phyloP scores from a whole-genome alignment of 2,888 invertebrate species.

The Drosophila cyrtoloma region DNA sequence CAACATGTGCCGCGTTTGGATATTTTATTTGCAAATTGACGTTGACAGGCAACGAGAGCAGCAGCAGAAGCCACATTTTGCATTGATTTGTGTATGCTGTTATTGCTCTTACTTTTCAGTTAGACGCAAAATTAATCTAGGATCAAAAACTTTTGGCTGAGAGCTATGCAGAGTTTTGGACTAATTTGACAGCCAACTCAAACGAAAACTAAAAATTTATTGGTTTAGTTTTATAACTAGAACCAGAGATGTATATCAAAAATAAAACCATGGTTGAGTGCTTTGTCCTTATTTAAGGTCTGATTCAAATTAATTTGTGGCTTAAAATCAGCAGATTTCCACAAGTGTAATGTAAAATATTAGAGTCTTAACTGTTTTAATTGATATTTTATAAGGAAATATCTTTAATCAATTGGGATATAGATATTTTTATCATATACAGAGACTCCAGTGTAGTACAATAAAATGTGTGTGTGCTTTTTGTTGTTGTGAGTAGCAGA shows the following conservation, averaged over 20 bases:
- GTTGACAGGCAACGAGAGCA: constrained; percentile 50
- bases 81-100: constrained; percentile 55
- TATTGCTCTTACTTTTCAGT: constrained; percentile 19
- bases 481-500: not conserved
- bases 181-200: constrained; percentile 7
- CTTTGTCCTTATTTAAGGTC: not conserved
- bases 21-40: constrained; percentile 52
- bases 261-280: not conserved
- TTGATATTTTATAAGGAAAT: not conserved
- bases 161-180: not conserved
- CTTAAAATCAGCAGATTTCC: not conserved
- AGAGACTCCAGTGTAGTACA: too few species aligned
- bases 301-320: too few species aligned
- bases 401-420: not conserved
- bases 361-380: too few species aligned
- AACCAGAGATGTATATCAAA: not conserved
- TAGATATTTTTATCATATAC: not conserved
- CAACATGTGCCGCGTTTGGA: not conserved
- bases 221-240: not conserved
- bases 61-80: constrained; percentile 28
- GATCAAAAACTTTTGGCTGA: constrained; percentile 15
- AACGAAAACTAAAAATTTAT: constrained; percentile 14
- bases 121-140: constrained; percentile 43
- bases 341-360: too few species aligned
- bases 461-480: too few species aligned